Conservation (phyloP, 2,888 invertebrate species). For the Euzetes globulus region DNA sequence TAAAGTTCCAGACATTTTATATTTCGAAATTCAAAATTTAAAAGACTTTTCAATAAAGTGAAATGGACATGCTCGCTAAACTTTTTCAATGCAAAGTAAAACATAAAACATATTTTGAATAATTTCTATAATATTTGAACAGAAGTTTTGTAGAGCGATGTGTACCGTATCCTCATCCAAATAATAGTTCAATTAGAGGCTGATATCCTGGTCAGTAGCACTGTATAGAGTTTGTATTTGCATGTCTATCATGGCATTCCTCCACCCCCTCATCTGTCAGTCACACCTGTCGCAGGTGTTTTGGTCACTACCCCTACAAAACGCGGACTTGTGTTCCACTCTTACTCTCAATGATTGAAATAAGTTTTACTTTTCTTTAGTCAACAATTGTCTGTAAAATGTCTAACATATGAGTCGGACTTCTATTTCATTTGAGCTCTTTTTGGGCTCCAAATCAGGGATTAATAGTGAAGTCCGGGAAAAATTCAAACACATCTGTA, state of each 20-base stretch:
- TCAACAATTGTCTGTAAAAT: background rate
- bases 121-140: too few relatives aligned
- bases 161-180: too few relatives aligned
- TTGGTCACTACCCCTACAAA: conserved; percentile 27
- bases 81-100: too few relatives aligned
- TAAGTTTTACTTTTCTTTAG: conserved; percentile 26
- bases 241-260: background rate
- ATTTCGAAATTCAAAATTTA: too few relatives aligned
- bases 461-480: conserved; percentile 11
- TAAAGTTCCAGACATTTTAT: too few relatives aligned
- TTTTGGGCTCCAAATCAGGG: background rate
- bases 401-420: conserved; percentile 2
- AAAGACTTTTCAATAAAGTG: too few relatives aligned
- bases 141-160: too few relatives aligned
- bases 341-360: conserved; percentile 6
- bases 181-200: background rate
- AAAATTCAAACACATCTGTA: conserved; percentile 19
- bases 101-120: too few relatives aligned
- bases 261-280: conserved; percentile 30
- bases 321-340: background rate
- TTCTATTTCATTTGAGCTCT: background rate
- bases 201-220: background rate
- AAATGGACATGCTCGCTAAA: too few relatives aligned
- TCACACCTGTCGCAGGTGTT: conserved; percentile 31
- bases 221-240: background rate